Base-by-base conservation (phyloP, 2,113 vertebrate species). In the Megaptera novaeangliae region DNA sequence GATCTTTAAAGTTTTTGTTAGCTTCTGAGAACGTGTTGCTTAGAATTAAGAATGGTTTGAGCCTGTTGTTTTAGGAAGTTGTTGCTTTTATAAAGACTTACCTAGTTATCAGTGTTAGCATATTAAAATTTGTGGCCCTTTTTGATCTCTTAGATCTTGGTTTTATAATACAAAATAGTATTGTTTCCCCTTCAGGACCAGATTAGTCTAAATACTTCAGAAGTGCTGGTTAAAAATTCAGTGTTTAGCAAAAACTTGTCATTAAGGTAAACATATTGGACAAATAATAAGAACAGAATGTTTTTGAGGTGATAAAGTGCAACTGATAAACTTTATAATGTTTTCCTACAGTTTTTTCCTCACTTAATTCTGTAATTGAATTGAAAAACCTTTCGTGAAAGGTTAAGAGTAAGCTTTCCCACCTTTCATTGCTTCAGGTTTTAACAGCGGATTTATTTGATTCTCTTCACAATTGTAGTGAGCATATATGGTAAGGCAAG, bases 1-100 rank as follows among this genome's bases (percentile, higher is more conserved):
- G 57, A 93, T 86, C 25, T 88, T 91, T 78, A 91, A 87, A 59
- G 46, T 57, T 95, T 96, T 93, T 96, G 55, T 95, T 96, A 89
- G 66, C 61, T 69, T 84, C 68, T 68, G 39, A 82, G 52, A 95
- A 69, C 8, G 9, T 69, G 61, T 64, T 89, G 31, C n/a, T 90
- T 92, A 93, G 64, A 93, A 66, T 92, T 80, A 91, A 89, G 85
- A 82, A 88, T 92, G 39, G 44, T 84, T 91, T 39, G 52, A 89
- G 18, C 59, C 52, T 92, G 6, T 57, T 86, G 49, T 91, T 91
- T 95, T 94, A 86, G 75, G 59, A 93, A 92, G 57, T 80, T 91
- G 23, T 86, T 77, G 74, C 66, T 88, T 86, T 85, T 94, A 66
- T 89, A 66, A 77, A 86, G 46, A 94, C 25, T 74, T 88, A 91